phyloP scores from a whole-genome alignment of 2,797 vertebrate genomes.

The Leucoraja ocellata region DNA sequence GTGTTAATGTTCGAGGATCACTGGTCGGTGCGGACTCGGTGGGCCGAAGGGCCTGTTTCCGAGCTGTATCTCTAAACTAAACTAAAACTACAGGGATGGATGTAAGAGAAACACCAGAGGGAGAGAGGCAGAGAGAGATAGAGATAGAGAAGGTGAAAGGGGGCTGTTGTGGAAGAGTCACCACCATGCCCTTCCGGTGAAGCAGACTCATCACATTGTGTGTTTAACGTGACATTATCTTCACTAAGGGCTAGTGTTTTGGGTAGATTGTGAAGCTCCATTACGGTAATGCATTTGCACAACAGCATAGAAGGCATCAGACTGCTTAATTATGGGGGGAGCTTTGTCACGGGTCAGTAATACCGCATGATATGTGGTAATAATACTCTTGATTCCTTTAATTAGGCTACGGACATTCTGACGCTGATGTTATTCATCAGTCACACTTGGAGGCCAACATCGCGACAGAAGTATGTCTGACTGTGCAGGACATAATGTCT shows the following conservation, averaged over 20 bases:
- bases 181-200: neutral
- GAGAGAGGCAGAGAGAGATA: neutral
- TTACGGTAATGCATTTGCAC: neutral
- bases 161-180: neutral
- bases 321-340: neutral
- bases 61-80: no score
- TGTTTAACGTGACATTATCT: neutral
- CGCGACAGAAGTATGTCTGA: slow-evolving; percentile 91
- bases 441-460: slow-evolving; percentile 86
- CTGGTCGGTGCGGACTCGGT: no score
- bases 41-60: no score
- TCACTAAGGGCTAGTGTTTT: neutral
- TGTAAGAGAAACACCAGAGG: neutral
- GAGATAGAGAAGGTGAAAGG: neutral
- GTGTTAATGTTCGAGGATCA: no score
- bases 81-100: neutral
- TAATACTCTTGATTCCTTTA: slow-evolving; percentile 46
- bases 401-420: slow-evolving; percentile 80
- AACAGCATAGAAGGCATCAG: neutral
- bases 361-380: neutral
- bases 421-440: slow-evolving; percentile 83
- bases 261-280: neutral
- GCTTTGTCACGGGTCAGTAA: no score
- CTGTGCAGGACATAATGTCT: slow-evolving; percentile 84
- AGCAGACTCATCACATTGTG: neutral